phyloP scores from a whole-genome alignment of 2,888 invertebrate species.

The Drosophila picticornis region DNA sequence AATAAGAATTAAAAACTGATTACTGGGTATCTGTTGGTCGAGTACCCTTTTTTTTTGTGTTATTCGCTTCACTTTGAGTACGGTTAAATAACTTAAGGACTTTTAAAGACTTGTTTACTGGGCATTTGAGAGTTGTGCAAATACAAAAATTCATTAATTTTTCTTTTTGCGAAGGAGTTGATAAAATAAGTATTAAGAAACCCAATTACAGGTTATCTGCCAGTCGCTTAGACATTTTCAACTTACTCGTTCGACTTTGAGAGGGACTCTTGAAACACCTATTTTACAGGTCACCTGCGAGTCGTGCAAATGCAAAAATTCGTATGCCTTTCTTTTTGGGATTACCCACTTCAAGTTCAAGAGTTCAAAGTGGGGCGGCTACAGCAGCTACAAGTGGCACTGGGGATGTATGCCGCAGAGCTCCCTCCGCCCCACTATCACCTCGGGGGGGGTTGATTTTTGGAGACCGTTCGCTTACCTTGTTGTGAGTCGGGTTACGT shows the following conservation, averaged over 20 bases:
- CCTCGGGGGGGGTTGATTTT: constrained; percentile 50
- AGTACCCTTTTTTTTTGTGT: background rate
- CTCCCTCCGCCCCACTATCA: background rate
- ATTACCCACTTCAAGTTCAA: constrained; percentile 55
- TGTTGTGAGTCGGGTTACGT: constrained; percentile 46
- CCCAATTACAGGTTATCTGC: background rate
- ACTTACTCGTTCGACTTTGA: background rate
- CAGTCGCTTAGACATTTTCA: background rate
- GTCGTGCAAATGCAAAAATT: background rate
- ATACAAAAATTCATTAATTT: too few relatives aligned
- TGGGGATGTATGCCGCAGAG: constrained; percentile 41
- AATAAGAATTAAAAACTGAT: background rate
- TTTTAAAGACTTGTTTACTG: background rate
- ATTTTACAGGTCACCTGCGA: background rate
- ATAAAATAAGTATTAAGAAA: background rate
- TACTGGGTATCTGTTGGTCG: background rate
- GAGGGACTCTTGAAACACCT: too few relatives aligned
- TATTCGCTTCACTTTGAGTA: background rate
- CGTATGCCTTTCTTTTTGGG: constrained; percentile 4
- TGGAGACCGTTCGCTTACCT: constrained; percentile 34
- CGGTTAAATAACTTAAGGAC: too few relatives aligned
- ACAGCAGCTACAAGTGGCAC: constrained; percentile 68
- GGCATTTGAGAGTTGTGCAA: background rate
- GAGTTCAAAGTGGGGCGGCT: constrained; percentile 48
- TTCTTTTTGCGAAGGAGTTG: too few relatives aligned